Base-by-base conservation (phyloP, 2,888 invertebrate genomes). In the Agapetus fuscipes region DNA sequence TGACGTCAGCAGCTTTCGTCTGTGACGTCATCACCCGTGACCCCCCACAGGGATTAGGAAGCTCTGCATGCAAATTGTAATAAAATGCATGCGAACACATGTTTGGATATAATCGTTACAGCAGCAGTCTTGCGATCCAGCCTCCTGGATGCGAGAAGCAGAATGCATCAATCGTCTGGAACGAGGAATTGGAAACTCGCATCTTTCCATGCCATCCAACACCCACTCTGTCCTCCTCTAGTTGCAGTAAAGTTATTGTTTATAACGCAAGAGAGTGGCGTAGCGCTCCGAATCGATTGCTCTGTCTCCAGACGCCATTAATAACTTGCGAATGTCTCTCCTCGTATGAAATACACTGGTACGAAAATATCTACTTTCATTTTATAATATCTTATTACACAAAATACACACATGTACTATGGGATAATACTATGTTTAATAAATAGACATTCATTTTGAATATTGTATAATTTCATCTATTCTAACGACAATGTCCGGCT, bases 21-120 rank as follows among this genome's bases (percentile, higher is more conserved):
- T 20, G 35, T 39, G 43, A 39, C 46, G 43, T 40, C 46, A 48
- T 46, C 45, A 48, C 43, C 48, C 48, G 48, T 30, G 28, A 41
- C 41, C 38, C 43, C 38, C 31, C 32, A 33, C 20, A 33, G 45
- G 37, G 47, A 42, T 42, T 48, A n/a, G n/a, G n/a, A n/a, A n/a
- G n/a, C n/a, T n/a, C n/a, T n/a, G n/a, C n/a, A n/a, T n/a, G n/a
- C n/a, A n/a, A n/a, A n/a, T n/a, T n/a, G n/a, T n/a, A n/a, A n/a
- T n/a, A n/a, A n/a, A n/a, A n/a, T n/a, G n/a, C n/a, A n/a, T n/a
- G n/a, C n/a, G n/a, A n/a, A n/a, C n/a, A n/a, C n/a, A n/a, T n/a
- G n/a, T n/a, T n/a, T n/a, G n/a, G n/a, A n/a, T n/a, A n/a, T n/a
- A n/a, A 4, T 20, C 20, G 26, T 41, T 35, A 27, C 40, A 34